phyloP scores from a whole-genome alignment of 2,797 vertebrate species.

The Sebastes cheni region DNA sequence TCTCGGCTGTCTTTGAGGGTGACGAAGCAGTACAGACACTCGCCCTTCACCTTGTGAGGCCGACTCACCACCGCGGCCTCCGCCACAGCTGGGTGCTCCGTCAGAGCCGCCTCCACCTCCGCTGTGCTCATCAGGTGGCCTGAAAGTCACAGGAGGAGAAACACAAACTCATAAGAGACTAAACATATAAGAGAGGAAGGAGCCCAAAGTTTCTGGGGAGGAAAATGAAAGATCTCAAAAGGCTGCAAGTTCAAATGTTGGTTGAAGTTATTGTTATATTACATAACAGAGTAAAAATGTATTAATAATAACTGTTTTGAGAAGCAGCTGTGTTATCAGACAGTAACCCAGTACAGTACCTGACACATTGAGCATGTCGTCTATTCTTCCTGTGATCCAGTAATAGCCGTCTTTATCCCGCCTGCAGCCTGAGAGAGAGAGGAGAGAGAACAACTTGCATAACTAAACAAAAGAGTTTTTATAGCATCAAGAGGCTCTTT shows the following conservation, averaged over 20 bases:
- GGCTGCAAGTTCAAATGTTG: neutral
- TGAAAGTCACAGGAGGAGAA: constrained; percentile 21
- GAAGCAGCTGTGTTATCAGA: neutral
- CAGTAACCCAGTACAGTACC: constrained; percentile 58
- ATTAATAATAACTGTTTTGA: neutral
- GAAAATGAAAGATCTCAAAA: neutral
- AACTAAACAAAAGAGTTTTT: neutral
- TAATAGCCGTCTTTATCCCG: constrained; percentile 88
- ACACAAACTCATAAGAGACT: neutral
- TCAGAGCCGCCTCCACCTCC: constrained; percentile 84
- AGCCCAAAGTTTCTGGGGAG: neutral
- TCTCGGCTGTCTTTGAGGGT: constrained; percentile 79
- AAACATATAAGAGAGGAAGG: neutral
- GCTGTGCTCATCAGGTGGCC: constrained; percentile 87
- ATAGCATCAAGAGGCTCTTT: neutral
- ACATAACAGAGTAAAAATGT: neutral
- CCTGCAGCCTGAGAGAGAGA: constrained; percentile 76
- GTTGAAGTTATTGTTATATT: neutral
- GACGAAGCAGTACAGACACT: constrained; percentile 86
- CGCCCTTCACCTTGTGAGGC: constrained; percentile 83
- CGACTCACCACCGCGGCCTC: constrained; percentile 83
- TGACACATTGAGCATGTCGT: constrained; percentile 89
- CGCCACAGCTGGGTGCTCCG: constrained; percentile 73
- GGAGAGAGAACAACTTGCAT: constrained; percentile 9
- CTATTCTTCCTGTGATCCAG: constrained; percentile 88